Conservation (phyloP, 35 echinoderm and acorn worm species). For the Patiria miniata region DNA sequence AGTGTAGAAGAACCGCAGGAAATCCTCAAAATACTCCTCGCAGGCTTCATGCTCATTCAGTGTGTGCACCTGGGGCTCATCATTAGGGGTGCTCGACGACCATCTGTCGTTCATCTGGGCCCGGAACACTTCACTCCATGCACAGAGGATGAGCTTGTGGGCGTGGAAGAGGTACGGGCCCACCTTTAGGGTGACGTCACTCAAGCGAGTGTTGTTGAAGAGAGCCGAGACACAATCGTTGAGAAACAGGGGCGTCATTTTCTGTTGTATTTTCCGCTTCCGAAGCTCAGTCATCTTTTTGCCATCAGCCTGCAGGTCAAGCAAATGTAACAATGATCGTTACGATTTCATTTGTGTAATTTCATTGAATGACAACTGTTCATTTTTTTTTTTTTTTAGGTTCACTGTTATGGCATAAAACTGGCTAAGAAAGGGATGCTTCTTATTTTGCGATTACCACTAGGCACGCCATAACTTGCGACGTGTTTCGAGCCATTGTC, state of each 20-base stretch:
- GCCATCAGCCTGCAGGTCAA: background rate
- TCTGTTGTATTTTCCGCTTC: background rate
- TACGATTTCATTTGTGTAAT: no score
- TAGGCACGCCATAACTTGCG: no score
- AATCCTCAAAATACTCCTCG: slow-evolving; percentile 59
- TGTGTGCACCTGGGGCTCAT: background rate
- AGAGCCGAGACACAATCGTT: slow-evolving; percentile 6
- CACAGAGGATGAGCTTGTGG: slow-evolving; percentile 67
- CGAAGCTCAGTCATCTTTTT: background rate
- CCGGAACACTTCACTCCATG: slow-evolving; percentile 84
- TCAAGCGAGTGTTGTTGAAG: slow-evolving; percentile 47
- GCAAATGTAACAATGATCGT: no score
- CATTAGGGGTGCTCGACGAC: background rate
- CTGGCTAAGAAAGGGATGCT: no score
- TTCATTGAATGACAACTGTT: no score
- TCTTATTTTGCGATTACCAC: no score
- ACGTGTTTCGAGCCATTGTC: no score
- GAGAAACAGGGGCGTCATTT: background rate
- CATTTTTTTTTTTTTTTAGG: no score
- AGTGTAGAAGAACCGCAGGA: slow-evolving; percentile 77
- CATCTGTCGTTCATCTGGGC: slow-evolving; percentile 67
- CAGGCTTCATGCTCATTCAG: slow-evolving; percentile 21
- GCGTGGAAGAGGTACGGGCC: slow-evolving; percentile 44
- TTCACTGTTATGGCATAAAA: no score
- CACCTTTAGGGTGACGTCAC: slow-evolving; percentile 66